Percentiles rank a stretch among this genome's conserved stretches.
These are phyloP conservation scores for Stenchaetothrips biformis DNA, from an alignment of 2,888 invertebrate species.

Conservation along the genomic window DNA sequence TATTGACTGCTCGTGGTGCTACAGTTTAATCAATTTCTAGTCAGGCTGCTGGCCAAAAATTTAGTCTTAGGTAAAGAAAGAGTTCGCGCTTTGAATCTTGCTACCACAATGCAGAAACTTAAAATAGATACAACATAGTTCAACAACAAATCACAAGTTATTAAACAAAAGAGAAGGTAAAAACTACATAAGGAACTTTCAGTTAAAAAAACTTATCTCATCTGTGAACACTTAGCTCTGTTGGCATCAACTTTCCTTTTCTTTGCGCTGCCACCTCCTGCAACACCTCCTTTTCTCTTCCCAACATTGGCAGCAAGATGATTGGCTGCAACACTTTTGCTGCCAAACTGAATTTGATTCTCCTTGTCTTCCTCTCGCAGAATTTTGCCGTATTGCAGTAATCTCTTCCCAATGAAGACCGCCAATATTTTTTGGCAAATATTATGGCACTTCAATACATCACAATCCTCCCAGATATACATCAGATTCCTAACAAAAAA, in stretches of 20 bases:
- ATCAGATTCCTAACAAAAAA: background rate
- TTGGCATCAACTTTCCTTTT: background rate
- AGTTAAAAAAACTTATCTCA: background rate
- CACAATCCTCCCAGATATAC: background rate
- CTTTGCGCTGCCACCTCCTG: too few relatives aligned
- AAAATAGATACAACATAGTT: too few relatives aligned
- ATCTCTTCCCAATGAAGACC: background rate
- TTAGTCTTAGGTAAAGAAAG: too few relatives aligned
- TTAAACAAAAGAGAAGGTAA: background rate
- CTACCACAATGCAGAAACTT: too few relatives aligned
- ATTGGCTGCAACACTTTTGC: too few relatives aligned
- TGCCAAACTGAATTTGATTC: too few relatives aligned
- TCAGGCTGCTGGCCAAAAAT: too few relatives aligned
- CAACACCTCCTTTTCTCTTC: too few relatives aligned
- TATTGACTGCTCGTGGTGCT: too few relatives aligned
- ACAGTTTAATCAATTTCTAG: too few relatives aligned
- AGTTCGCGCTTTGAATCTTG: too few relatives aligned
- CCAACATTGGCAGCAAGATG: too few relatives aligned
- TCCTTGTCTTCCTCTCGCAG: background rate
- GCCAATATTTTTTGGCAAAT: background rate
- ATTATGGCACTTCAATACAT: background rate
- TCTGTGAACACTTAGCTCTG: background rate
- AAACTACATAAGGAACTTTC: background rate
- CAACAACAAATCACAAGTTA: background rate
- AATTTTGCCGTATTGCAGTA: background rate